phyloP scores from a whole-genome alignment of 2,113 vertebrate genomes.

The Ahaetulla prasina region DNA sequence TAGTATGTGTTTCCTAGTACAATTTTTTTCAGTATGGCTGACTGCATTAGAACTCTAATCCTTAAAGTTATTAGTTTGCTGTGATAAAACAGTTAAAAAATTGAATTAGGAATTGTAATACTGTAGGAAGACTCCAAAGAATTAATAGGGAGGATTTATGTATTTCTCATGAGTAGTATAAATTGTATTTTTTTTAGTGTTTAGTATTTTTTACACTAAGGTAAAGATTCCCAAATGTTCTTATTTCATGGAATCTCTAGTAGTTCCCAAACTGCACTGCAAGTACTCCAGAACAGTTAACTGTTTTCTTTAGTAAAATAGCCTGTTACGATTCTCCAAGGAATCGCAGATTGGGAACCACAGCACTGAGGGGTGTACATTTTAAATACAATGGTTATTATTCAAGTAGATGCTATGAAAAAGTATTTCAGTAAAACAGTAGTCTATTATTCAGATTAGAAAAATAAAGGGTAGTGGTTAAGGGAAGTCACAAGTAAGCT shows the following conservation, averaged over 20 bases:
- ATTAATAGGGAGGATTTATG: neutral
- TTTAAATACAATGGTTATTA: neutral
- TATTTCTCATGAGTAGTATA: neutral
- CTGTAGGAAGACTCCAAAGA: neutral
- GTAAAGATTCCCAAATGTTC: neutral
- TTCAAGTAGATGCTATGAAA: neutral
- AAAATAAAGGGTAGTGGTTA: neutral
- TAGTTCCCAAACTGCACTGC: neutral
- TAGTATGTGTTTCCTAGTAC: constrained; percentile 42
- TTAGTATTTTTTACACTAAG: neutral
- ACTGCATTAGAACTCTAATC: neutral
- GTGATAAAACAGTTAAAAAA: neutral
- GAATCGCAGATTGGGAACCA: neutral
- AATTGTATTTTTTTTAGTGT: neutral
- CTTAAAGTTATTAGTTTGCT: neutral
- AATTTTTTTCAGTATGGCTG: neutral
- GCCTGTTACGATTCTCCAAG: neutral
- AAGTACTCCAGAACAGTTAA: neutral
- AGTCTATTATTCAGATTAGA: neutral
- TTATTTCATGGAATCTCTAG: neutral
- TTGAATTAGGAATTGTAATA: neutral
- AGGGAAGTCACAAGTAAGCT: neutral
- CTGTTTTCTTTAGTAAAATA: neutral
- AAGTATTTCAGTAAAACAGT: neutral
- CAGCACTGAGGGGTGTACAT: neutral